Evolutionary conservation across 2,888 invertebrate species (phyloP).

Genomic region (Keiferia lycopersicella): DNA sequence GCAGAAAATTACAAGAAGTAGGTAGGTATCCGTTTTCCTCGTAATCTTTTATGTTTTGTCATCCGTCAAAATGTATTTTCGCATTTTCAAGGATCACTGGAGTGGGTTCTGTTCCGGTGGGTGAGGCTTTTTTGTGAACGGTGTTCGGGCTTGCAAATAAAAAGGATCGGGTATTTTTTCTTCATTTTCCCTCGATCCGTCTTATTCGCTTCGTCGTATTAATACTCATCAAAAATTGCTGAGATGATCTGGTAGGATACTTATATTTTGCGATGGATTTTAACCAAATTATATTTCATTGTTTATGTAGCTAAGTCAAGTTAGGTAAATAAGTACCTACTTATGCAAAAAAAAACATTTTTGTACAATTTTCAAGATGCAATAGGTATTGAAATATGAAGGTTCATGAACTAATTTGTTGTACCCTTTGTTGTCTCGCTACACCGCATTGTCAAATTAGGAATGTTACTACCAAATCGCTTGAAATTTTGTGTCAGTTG

Average conservation of each 20-base stretch:
- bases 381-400: too few species aligned
- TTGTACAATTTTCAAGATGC: too few species aligned
- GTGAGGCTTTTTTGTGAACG: conserved; percentile 63
- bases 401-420: too few species aligned
- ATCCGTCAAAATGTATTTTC: conserved; percentile 77
- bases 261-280: conserved; percentile 29
- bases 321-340: too few species aligned
- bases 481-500: too few species aligned
- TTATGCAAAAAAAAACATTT: too few species aligned
- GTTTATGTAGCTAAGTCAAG: neutral
- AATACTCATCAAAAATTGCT: conserved; percentile 80
- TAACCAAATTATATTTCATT: conserved; percentile 22
- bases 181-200: conserved; percentile 48
- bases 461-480: too few species aligned
- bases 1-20: conserved; percentile 60
- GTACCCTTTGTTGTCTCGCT: too few species aligned
- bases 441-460: too few species aligned
- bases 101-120: conserved; percentile 37
- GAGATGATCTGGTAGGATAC: conserved; percentile 54
- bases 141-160: conserved; percentile 52
- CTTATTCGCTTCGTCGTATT: conserved; percentile 63
- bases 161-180: conserved; percentile 39
- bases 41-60: conserved; percentile 70
- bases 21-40: conserved; percentile 45
- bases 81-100: conserved; percentile 58